Base-by-base conservation (phyloP, 2,888 invertebrate species). In the Metallyticus violacea region DNA sequence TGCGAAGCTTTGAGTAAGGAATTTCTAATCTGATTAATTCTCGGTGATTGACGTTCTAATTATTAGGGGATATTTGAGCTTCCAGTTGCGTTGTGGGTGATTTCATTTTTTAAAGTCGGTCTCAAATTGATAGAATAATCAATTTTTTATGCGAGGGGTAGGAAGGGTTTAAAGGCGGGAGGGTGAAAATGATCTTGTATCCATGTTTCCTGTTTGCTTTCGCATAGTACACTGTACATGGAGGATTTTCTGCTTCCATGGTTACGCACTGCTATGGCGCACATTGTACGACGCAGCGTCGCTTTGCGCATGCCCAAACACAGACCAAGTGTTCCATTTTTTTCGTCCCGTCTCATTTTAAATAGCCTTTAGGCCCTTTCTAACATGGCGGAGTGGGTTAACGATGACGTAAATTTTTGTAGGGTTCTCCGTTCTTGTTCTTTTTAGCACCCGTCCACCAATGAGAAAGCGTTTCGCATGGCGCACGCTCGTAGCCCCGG, bases 371-470 rank as follows among this genome's bases (percentile, higher is more conserved):
- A 77, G 83, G 83, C 77, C 7, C 77, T 76, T 26, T 28, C 83
- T 6, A 83, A 28, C 28, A 77, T 83, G 83, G 83, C 28, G 83
- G 83, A 77, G 29, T 62, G 40, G 29, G 77, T 22, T 83, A 83
- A 83, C 77, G 83, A 77, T 83, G 83, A 83, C 83, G 83, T 83
- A 82, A 29, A 76, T 62, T 40, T 82, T 26, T 82, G 82, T 76
- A 9, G 77, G n/a, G 77, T n/a, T 77, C 26, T 77, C 77, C 3
- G 29, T 83, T 77, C 28, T 77, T 25, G 76, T 3, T 76, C n/a
- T 82, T 82, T 62, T 82, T 62, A 27, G 76, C 25, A n/a, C 22
- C 29, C 7, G 6, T 62, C 26, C 9, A 27, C 83, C 83, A 83
- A 83, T 83, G 28, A 22, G 77, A 77, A 27, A 9, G 28, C n/a